Percentiles rank a stretch among this genome's conserved stretches.
Conservation (phyloP, 1,140 invertebrate genomes). For the Danaus plexippus region DNA sequence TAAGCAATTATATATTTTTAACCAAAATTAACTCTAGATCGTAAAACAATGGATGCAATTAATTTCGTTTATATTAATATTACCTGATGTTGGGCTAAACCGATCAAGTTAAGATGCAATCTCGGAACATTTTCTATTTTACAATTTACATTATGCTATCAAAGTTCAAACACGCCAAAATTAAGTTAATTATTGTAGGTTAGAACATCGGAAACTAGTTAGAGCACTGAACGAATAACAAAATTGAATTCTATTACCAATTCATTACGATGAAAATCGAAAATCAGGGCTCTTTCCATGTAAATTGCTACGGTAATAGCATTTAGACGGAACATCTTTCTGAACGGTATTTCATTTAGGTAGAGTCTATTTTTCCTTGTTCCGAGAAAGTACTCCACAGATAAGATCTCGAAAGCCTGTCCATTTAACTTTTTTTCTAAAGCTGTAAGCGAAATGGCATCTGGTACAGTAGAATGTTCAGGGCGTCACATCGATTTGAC, state of each 20-base stretch:
- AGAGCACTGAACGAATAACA: conserved; percentile 9
- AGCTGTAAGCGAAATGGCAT: conserved; percentile 4
- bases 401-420: conserved; percentile 6
- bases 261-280: conserved; percentile 15
- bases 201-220: conserved; percentile 9
- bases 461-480: not conserved
- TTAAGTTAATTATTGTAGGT: conserved; percentile 2
- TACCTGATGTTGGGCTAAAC: too few relatives aligned
- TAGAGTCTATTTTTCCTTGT: conserved; percentile 1
- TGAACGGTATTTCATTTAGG: not conserved
- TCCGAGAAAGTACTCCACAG: not conserved
- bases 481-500: too few relatives aligned
- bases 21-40: too few relatives aligned
- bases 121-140: too few relatives aligned
- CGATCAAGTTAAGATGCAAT: too few relatives aligned
- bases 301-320: conserved; percentile 10
- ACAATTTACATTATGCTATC: too few relatives aligned
- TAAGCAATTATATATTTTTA: too few relatives aligned
- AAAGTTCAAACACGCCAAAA: too few relatives aligned
- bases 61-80: too few relatives aligned
- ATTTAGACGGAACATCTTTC: conserved; percentile 7
- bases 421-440: conserved; percentile 5
- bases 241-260: conserved; percentile 13
- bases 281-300: conserved; percentile 16
- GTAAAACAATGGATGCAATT: too few relatives aligned